Evolutionary conservation across 2,888 invertebrate genomes (phyloP).

Genomic region (Axea sp.): DNA sequence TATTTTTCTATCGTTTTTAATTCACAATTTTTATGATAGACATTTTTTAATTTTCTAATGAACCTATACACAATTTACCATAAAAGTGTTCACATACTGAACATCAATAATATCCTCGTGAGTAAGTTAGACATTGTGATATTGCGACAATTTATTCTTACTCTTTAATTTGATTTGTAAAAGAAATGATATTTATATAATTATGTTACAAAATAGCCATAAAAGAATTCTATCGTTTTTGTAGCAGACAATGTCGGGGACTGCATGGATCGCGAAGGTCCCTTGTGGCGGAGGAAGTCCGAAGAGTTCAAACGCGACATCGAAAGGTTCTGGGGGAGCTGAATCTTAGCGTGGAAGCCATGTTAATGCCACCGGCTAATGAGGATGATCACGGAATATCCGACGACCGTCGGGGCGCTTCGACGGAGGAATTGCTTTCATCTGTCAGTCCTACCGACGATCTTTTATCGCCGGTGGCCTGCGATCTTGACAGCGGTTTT

Average conservation of each 20-base stretch:
- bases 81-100: too few species aligned
- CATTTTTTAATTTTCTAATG: too few species aligned
- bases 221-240: constrained; percentile 1
- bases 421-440: constrained; percentile 83
- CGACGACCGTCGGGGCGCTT: constrained; percentile 82
- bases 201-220: too few species aligned
- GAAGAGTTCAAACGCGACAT: constrained; percentile 90
- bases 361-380: constrained; percentile 89
- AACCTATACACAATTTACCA: too few species aligned
- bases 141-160: too few species aligned
- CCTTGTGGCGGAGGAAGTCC: constrained; percentile 90
- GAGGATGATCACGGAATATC: constrained; percentile 81
- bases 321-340: constrained; percentile 90
- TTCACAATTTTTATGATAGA: too few species aligned
- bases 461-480: constrained; percentile 85
- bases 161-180: too few species aligned
- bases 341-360: constrained; percentile 92
- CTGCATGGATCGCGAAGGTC: constrained; percentile 74
- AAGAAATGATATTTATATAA: constrained; percentile 4
- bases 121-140: too few species aligned
- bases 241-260: constrained; percentile 74
- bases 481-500: constrained; percentile 90
- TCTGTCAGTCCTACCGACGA: constrained; percentile 86
- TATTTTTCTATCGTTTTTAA: too few species aligned
- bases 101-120: too few species aligned